Evolutionary conservation across 2,888 invertebrate genomes (phyloP), one percentile per base, ranked within the genome.

Genomic region (Pristionchus exspectatus): DNA sequence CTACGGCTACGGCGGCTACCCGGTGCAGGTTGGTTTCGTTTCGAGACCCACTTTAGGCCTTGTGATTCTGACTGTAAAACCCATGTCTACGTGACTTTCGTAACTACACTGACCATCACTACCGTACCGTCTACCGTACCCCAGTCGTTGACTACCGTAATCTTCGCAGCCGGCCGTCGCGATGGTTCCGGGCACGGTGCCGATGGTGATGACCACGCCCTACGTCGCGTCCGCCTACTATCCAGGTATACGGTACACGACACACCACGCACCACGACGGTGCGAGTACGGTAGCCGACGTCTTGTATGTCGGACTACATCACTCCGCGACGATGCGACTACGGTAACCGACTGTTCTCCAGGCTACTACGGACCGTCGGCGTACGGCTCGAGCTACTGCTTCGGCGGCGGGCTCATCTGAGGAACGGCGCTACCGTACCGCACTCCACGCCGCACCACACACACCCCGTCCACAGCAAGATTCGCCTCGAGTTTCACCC

Each of bases 141-240:
- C 59, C 24, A 50, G 9, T 50, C 44, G 44, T 50, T 10, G 44
- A 50, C 12, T 50, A 50, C 44, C 44, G 44, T 50, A 50, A 50
- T 59, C 18, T 21, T 24, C 24, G 21, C 69, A 69, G 69, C 69
- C 69, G 69, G 69, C 69, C 24, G 30, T 69, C 69, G 59, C 59
- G 59, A 59, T 59, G 72, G 74, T 74, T 10, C 74, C 74, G 16
- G 74, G 74, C 74, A 38, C 21, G 74, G 38, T 38, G 74, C 77
- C 77, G 10, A 44, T 77, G 12, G 77, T 77, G 44, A 50, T 77
- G 38, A 77, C 77, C 50, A 24, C 77, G 38, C 77, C 77, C 50
- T 44, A 44, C 77, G 77, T 77, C 77, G 50, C 77, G 21, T 77
- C 77, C 77, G 44, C 77, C 77, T 77, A 77, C 77, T 77, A n/a